phyloP scores from a whole-genome alignment of 2,797 vertebrate genomes.

The Zalophus californianus region DNA sequence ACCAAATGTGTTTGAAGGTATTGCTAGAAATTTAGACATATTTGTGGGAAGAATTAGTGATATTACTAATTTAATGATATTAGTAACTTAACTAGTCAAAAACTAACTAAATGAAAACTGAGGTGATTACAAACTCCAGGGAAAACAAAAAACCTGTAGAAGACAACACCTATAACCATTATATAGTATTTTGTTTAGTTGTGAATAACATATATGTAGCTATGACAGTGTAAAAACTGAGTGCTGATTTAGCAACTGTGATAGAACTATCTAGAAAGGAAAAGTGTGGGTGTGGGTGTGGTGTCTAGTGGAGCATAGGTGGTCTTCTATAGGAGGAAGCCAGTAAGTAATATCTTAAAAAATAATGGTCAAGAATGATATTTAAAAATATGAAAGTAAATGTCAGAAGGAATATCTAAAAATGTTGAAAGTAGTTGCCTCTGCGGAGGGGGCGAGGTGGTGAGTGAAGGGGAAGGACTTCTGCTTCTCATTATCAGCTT shows the following conservation, averaged over 20 bases:
- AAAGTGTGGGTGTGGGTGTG: neutral
- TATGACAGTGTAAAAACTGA: neutral
- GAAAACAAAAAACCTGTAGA: constrained; percentile 19
- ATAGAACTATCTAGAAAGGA: neutral
- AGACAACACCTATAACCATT: neutral
- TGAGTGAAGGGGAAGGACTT: neutral
- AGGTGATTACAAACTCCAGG: constrained; percentile 47
- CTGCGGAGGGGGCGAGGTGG: neutral
- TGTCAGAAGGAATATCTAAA: constrained; percentile 60
- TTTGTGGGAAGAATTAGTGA: constrained; percentile 31
- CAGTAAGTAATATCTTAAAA: constrained; percentile 48
- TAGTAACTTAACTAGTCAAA: neutral
- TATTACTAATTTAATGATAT: neutral
- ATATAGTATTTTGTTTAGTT: neutral
- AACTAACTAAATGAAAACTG: constrained; percentile 41
- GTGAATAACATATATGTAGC: neutral
- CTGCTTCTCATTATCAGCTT: constrained; percentile 42
- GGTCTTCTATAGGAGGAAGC: constrained; percentile 43
- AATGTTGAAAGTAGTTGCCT: neutral
- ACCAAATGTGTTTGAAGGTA: neutral
- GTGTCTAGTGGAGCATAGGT: constrained; percentile 8
- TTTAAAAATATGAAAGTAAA: constrained; percentile 70
- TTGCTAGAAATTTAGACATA: neutral
- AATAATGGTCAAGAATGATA: constrained; percentile 48
- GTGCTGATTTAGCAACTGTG: neutral